These are phyloP conservation scores for Apodemus sylvaticus DNA, from an alignment of 2,113 vertebrate genomes.

Conservation along the genomic window DNA sequence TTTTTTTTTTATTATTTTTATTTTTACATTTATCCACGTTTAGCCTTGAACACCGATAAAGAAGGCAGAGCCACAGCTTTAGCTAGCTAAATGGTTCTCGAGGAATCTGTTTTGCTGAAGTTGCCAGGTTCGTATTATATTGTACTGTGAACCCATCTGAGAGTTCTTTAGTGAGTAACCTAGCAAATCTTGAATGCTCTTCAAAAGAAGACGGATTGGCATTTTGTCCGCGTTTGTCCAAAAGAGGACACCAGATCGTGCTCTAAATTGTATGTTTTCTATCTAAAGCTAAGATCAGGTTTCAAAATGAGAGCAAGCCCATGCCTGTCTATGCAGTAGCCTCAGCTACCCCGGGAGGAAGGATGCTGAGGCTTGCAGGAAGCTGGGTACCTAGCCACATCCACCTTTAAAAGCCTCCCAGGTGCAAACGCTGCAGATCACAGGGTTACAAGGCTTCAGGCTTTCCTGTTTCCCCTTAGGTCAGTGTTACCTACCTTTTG, in stretches of 20 bases:
- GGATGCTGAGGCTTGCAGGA: not conserved
- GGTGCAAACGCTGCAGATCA: not conserved
- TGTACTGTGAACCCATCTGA: not conserved
- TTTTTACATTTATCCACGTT: constrained; percentile 2
- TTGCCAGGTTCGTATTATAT: not conserved
- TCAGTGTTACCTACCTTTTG: constrained; percentile 41
- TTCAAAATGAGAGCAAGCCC: constrained; percentile 58
- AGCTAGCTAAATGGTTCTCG: constrained; percentile 6
- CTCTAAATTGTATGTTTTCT: constrained; percentile 36
- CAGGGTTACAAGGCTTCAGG: not conserved
- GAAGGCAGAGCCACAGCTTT: not conserved
- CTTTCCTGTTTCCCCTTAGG: not conserved
- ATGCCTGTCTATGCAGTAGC: constrained; percentile 35
- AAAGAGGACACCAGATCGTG: constrained; percentile 50
- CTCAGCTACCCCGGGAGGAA: not conserved
- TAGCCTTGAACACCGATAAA: constrained; percentile 34
- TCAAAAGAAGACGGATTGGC: constrained; percentile 54
- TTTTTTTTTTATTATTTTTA: no score
- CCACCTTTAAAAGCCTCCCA: not conserved
- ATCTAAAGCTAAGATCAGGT: constrained; percentile 57
- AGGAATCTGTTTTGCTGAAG: not conserved
- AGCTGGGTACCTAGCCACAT: not conserved
- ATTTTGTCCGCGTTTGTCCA: constrained; percentile 39
- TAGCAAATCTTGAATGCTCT: constrained; percentile 32
- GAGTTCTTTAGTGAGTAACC: not conserved